These are phyloP conservation scores for Drosophila lacicola DNA, from an alignment of 2,888 invertebrate species.

Conservation along the genomic window DNA sequence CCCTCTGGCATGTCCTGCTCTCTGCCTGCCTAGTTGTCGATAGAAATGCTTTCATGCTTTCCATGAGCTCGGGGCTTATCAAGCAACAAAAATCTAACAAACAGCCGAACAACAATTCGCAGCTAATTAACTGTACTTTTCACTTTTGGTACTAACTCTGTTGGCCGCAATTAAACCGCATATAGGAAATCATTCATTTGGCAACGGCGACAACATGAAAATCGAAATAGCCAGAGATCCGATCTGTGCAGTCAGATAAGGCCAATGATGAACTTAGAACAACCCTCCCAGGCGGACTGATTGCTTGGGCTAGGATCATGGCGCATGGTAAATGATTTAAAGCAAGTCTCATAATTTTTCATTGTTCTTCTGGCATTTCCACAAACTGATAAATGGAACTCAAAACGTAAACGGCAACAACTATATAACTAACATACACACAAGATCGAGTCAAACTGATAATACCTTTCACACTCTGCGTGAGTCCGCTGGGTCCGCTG, in stretches of 20 bases:
- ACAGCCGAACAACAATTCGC: conserved; percentile 67
- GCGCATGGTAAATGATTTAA: conserved; percentile 75
- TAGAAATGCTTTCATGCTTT: conserved; percentile 47
- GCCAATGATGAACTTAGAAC: conserved; percentile 58
- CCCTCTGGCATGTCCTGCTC: not conserved
- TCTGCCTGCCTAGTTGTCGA: conserved; percentile 4
- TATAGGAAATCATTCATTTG: conserved; percentile 71
- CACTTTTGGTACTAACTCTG: conserved; percentile 29
- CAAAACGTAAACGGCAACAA: conserved; percentile 73
- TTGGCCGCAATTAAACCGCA: conserved; percentile 80
- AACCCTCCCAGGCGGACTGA: conserved; percentile 51
- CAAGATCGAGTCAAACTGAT: conserved; percentile 76
- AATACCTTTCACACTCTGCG: conserved; percentile 79
- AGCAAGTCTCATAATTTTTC: conserved; percentile 78
- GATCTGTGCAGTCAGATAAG: conserved; percentile 52
- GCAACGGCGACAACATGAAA: conserved; percentile 56
- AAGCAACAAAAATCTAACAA: conserved; percentile 45
- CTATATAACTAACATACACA: conserved; percentile 36
- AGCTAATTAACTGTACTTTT: conserved; percentile 76
- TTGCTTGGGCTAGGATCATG: conserved; percentile 32
- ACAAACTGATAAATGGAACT: conserved; percentile 75
- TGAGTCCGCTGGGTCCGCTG: conserved; percentile 49
- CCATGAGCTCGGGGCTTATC: conserved; percentile 54
- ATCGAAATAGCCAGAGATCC: conserved; percentile 40
- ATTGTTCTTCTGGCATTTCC: conserved; percentile 74